These are phyloP conservation scores for Kryptolebias marmoratus DNA, from an alignment of 2,113 vertebrate species.

Conservation along the genomic window DNA sequence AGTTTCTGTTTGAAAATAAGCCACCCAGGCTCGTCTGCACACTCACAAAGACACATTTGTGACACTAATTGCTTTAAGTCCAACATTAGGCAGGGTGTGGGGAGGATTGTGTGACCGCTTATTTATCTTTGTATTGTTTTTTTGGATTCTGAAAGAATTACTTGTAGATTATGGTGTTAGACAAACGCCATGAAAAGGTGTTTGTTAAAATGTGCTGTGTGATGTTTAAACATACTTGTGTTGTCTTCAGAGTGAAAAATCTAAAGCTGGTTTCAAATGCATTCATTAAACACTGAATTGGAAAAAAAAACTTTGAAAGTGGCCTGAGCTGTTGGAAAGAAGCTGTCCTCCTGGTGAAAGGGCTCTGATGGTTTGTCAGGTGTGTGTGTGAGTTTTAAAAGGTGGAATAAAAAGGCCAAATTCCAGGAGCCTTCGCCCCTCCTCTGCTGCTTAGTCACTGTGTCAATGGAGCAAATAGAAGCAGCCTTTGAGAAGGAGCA, in stretches of 20 bases:
- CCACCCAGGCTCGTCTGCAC: slow-evolving; percentile 42
- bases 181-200: not conserved
- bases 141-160: not conserved
- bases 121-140: slow-evolving; percentile 13
- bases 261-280: not conserved
- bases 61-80: slow-evolving; percentile 15
- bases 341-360: slow-evolving; percentile 35
- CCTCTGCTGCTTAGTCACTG: slow-evolving; percentile 64
- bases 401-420: slow-evolving; percentile 27
- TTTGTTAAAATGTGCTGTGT: not conserved
- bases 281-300: too few species aligned
- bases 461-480: slow-evolving; percentile 49
- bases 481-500: not conserved
- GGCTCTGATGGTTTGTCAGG: slow-evolving; percentile 13
- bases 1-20: slow-evolving; percentile 45
- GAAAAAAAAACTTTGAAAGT: not conserved
- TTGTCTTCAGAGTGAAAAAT: not conserved
- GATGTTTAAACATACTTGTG: too few species aligned
- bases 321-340: not conserved
- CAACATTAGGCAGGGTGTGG: slow-evolving; percentile 29
- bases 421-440: slow-evolving; percentile 44
- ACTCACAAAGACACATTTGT: slow-evolving; percentile 63
- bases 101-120: slow-evolving; percentile 21
- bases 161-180: not conserved
- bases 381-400: slow-evolving; percentile 17